Conservation (phyloP, 2,113 vertebrate species). For the Salvelinus sp. region DNA sequence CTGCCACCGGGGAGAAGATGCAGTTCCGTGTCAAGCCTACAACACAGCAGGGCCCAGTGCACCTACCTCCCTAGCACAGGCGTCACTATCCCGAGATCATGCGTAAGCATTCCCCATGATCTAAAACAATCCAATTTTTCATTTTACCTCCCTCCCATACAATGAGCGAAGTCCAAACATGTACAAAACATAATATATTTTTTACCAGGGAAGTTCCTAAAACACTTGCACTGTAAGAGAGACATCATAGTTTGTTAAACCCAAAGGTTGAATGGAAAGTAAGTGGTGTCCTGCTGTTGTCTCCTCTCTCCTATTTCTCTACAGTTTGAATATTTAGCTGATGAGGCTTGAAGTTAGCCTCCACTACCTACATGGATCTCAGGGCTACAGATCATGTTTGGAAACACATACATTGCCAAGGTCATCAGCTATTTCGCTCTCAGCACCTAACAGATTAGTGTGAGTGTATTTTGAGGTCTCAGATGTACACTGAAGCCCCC, state of each 20-base stretch:
- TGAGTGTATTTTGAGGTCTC: not conserved
- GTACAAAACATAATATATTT: not conserved
- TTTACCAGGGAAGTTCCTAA: not conserved
- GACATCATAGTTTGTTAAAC: not conserved
- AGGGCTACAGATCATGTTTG: not conserved
- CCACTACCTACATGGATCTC: not conserved
- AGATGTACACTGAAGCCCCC: not conserved
- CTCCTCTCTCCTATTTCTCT: not conserved
- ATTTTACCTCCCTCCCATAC: not conserved
- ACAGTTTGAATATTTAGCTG: not conserved
- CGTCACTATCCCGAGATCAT: conserved; percentile 92
- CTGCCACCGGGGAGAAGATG: conserved; percentile 89
- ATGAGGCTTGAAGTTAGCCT: not conserved
- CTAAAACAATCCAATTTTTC: not conserved
- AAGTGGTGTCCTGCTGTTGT: not conserved
- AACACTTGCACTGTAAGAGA: not conserved
- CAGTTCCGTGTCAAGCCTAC: conserved; percentile 87
- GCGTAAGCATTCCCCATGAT: conserved; percentile 77
- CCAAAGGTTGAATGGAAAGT: not conserved
- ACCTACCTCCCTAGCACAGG: conserved; percentile 79
- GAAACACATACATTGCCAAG: not conserved
- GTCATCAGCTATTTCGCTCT: not conserved
- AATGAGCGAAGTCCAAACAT: not conserved
- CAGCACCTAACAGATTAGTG: conserved; percentile 2
- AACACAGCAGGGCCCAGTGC: conserved; percentile 88